phyloP scores from a whole-genome alignment of 2,888 invertebrate species.

The Mythimna lalbum region DNA sequence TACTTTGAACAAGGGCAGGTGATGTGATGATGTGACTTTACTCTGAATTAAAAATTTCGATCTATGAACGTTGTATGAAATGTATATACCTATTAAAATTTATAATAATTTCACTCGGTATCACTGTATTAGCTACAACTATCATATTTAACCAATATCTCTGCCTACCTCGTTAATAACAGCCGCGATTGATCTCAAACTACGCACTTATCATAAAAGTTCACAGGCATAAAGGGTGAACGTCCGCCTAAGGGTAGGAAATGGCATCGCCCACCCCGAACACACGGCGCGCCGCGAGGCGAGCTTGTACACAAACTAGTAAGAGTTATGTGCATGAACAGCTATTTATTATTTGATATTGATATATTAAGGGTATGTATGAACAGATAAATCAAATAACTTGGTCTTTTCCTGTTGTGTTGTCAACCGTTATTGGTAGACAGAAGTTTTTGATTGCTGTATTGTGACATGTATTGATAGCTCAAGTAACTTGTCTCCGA shows the following conservation, averaged over 20 bases:
- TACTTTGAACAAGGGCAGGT: too few species aligned
- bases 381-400: constrained; percentile 25
- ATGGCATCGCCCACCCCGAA: constrained; percentile 13
- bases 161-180: neutral
- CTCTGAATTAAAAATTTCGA: too few species aligned
- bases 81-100: too few species aligned
- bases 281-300: constrained; percentile 27
- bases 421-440: constrained; percentile 5
- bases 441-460: constrained; percentile 10
- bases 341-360: constrained; percentile 40
- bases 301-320: constrained; percentile 20
- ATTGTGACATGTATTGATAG: constrained; percentile 7
- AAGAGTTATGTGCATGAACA: constrained; percentile 16
- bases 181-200: constrained; percentile 10
- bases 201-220: constrained; percentile 5
- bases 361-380: constrained; percentile 10
- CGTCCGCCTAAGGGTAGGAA: constrained; percentile 40
- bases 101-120: too few species aligned
- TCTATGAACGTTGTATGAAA: too few species aligned
- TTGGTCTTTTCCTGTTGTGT: constrained; percentile 23
- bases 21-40: too few species aligned
- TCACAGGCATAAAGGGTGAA: constrained; percentile 35
- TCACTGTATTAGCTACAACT: too few species aligned
- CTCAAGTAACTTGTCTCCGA: neutral
- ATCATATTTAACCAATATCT: neutral